These are phyloP conservation scores for Chaenogobius annularis DNA, from an alignment of 2,113 vertebrate species.

Conservation along the genomic window DNA sequence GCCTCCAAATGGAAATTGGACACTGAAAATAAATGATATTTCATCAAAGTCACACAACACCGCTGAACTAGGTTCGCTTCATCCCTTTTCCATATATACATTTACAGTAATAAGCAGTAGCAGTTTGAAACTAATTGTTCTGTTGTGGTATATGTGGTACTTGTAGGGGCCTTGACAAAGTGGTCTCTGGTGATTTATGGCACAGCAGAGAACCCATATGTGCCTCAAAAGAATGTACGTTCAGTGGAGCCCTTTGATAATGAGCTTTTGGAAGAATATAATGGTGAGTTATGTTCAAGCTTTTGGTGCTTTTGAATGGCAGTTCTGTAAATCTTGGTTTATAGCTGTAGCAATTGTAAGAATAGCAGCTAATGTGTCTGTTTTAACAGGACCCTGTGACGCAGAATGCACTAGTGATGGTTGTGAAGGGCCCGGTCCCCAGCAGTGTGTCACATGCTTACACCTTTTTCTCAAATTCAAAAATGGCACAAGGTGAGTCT, in stretches of 20 bases:
- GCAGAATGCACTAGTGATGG: constrained; percentile 90
- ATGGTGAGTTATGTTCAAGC: constrained; percentile 72
- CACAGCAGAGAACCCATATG: constrained; percentile 84
- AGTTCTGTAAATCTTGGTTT: background rate
- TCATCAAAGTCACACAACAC: constrained; percentile 82
- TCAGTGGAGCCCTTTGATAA: constrained; percentile 71
- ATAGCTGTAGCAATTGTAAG: background rate
- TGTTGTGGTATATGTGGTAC: constrained; percentile 14
- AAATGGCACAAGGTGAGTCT: constrained; percentile 88
- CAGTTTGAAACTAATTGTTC: background rate
- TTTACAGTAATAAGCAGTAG: constrained; percentile 20
- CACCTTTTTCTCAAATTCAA: constrained; percentile 94
- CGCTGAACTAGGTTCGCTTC: constrained; percentile 79
- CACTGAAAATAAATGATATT: constrained; percentile 87
- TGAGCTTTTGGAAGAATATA: constrained; percentile 86
- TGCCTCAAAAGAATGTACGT: constrained; percentile 78
- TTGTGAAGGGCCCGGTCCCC: constrained; percentile 90
- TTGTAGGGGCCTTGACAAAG: constrained; percentile 84
- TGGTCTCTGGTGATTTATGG: constrained; percentile 94
- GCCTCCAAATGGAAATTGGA: constrained; percentile 88
- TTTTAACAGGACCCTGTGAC: constrained; percentile 86
- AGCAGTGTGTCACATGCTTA: constrained; percentile 90
- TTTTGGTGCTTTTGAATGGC: background rate
- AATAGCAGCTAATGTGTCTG: background rate
- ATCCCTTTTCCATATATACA: constrained; percentile 22